Evolutionary conservation across 2,888 invertebrate species (phyloP).

Genomic region (Dolichomitus sp.): DNA sequence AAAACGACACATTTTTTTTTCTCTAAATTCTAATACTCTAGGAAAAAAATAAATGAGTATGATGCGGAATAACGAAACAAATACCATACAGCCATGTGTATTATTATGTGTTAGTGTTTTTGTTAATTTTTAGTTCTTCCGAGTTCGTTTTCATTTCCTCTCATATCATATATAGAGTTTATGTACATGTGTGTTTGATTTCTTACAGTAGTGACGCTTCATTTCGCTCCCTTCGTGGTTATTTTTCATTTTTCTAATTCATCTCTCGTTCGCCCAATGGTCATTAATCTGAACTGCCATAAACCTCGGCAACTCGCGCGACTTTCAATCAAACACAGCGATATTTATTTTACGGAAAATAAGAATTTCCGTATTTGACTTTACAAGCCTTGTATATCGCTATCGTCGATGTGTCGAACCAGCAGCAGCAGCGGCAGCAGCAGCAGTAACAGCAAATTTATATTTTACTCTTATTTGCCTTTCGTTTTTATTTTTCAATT

Average conservation of each 20-base stretch:
- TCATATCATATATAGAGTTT: constrained; percentile 66
- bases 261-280: constrained; percentile 30
- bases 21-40: not conserved
- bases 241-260: constrained; percentile 16
- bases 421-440: constrained; percentile 3
- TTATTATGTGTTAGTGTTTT: constrained; percentile 66
- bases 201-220: constrained; percentile 66
- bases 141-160: constrained; percentile 53
- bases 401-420: constrained; percentile 9
- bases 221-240: constrained; percentile 48
- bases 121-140: constrained; percentile 59
- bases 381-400: not conserved
- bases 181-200: constrained; percentile 71
- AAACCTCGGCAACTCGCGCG: constrained; percentile 30
- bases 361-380: not conserved
- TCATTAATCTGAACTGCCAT: constrained; percentile 38
- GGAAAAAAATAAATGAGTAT: constrained; percentile 40
- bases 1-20: not conserved
- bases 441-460: constrained; percentile 15
- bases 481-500: constrained; percentile 31
- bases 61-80: constrained; percentile 30
- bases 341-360: constrained; percentile 1
- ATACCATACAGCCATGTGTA: constrained; percentile 62
- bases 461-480: constrained; percentile 20
- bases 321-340: constrained; percentile 30